phyloP scores from a whole-genome alignment of 2,888 invertebrate genomes.

The Leptinotarsa haldemani region DNA sequence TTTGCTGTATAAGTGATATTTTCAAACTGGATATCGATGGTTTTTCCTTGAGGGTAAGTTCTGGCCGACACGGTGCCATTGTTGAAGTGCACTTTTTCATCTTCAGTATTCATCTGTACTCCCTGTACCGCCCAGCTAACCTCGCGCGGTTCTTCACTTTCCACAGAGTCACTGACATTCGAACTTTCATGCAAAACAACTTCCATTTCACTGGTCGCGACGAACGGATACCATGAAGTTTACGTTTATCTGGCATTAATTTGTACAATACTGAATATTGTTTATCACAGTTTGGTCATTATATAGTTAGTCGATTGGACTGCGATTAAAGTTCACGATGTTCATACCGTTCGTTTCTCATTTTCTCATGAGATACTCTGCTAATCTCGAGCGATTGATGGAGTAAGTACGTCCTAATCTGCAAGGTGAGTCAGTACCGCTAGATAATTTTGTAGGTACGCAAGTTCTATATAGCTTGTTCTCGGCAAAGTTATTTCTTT shows the following conservation, averaged over 20 bases:
- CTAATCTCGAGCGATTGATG: neutral
- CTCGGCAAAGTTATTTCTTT: neutral
- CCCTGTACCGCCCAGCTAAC: neutral
- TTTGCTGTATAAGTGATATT: slow-evolving; percentile 79
- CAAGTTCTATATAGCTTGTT: neutral
- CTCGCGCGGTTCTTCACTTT: neutral
- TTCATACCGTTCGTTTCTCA: neutral
- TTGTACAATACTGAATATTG: slow-evolving; percentile 39
- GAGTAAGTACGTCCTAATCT: neutral
- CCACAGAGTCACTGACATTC: slow-evolving; percentile 12
- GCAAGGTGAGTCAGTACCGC: slow-evolving; percentile 2
- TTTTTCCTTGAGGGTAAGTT: slow-evolving; percentile 9
- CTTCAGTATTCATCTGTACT: slow-evolving; percentile 23
- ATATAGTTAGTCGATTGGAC: slow-evolving; percentile 56
- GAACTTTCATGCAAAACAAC: slow-evolving; percentile 34
- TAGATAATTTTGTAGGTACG: neutral
- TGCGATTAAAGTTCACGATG: slow-evolving; percentile 56
- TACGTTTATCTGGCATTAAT: slow-evolving; percentile 9
- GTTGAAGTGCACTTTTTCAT: slow-evolving; percentile 26
- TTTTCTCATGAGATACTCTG: slow-evolving; percentile 1
- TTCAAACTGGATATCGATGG: slow-evolving; percentile 78
- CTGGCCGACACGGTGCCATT: neutral
- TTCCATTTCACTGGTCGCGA: slow-evolving; percentile 30
- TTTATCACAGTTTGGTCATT: slow-evolving; percentile 53
- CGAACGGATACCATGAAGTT: neutral